Conservation (phyloP, 2,113 vertebrate species). For the Mola mola region DNA sequence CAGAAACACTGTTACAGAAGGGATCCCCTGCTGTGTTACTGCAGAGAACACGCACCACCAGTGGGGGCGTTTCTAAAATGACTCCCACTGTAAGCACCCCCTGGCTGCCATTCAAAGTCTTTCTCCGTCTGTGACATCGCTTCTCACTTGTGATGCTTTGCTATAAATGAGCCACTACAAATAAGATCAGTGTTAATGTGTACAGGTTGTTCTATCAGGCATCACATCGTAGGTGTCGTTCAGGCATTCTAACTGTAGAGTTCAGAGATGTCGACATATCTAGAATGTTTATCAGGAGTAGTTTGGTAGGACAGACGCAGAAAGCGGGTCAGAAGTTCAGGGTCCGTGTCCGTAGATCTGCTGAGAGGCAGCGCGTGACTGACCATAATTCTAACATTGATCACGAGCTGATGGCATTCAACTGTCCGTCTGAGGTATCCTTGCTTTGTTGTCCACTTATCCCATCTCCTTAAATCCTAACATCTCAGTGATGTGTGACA, state of each 20-base stretch:
- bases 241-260: too few species aligned
- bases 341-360: conserved; percentile 10
- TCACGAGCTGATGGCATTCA: conserved; percentile 10
- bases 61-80: too few species aligned
- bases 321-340: conserved; percentile 28
- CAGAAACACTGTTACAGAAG: conserved; percentile 10
- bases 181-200: too few species aligned
- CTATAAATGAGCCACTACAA: conserved; percentile 30
- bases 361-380: conserved; percentile 19
- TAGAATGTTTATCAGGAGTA: too few species aligned
- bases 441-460: not conserved
- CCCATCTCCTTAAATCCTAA: too few species aligned
- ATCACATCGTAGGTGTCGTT: too few species aligned
- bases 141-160: too few species aligned
- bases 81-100: conserved; percentile 28
- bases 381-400: conserved; percentile 21
- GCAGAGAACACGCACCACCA: conserved; percentile 16
- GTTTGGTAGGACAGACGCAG: not conserved
- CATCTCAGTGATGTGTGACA: conserved; percentile 6
- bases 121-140: not conserved
- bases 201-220: too few species aligned
- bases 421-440: not conserved
- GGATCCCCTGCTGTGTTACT: conserved; percentile 22
- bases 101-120: conserved; percentile 30
- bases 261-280: too few species aligned